phyloP scores from a whole-genome alignment of 1,140 invertebrate genomes.

The Cherax quadricarinatus region DNA sequence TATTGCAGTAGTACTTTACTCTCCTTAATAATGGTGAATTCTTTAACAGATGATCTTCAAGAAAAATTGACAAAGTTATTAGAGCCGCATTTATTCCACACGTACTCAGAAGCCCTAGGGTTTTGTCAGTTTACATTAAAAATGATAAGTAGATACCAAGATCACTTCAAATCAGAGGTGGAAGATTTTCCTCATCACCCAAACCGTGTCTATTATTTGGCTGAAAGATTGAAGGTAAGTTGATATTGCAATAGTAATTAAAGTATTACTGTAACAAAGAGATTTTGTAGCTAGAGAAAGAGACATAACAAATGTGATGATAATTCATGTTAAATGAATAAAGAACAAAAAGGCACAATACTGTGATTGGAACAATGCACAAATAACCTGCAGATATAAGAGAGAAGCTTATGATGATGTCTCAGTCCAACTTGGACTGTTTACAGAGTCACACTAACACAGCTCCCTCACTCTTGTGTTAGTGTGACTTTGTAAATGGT shows the following conservation, averaged over 20 bases:
- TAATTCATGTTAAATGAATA: too few species aligned
- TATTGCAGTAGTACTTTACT: too few species aligned
- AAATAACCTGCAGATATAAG: too few species aligned
- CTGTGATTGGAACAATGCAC: too few species aligned
- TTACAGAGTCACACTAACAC: too few species aligned
- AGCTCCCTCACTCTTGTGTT: too few species aligned
- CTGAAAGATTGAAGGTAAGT: slow-evolving; percentile 28
- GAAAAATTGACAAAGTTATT: slow-evolving; percentile 15
- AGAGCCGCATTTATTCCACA: slow-evolving; percentile 23
- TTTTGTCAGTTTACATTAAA: slow-evolving; percentile 20
- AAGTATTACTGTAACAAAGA: not conserved
- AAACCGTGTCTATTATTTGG: slow-evolving; percentile 42
- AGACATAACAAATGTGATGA: not conserved
- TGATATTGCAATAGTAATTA: not conserved
- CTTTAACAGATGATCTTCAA: slow-evolving; percentile 3
- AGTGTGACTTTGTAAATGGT: too few species aligned
- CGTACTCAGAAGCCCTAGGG: slow-evolving; percentile 15
- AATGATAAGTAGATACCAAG: not conserved
- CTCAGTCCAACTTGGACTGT: too few species aligned
- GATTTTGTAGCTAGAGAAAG: not conserved
- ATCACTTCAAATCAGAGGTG: not conserved
- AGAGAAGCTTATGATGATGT: too few species aligned
- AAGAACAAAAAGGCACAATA: too few species aligned
- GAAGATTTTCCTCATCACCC: slow-evolving; percentile 7
- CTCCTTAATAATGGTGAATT: not conserved